Conservation (phyloP, 2,888 invertebrate species). For the Alloplasta piceator region DNA sequence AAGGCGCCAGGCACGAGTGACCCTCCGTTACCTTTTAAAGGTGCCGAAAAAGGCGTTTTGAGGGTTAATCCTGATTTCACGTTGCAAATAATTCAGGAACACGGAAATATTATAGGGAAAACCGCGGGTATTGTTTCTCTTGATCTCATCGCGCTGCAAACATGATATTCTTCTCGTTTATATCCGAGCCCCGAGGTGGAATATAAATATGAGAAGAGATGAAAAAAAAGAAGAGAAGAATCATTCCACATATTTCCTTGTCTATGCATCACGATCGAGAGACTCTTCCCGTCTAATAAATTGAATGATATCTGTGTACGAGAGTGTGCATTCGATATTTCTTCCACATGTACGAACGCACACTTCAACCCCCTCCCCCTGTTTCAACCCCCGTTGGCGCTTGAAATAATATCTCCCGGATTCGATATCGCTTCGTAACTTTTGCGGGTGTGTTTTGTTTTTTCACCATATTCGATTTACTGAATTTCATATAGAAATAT, state of each 20-base stretch:
- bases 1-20: too few relatives aligned
- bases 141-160: not conserved
- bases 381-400: too few relatives aligned
- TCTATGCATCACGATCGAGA: slow-evolving; percentile 15
- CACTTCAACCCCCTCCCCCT: not conserved
- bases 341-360: slow-evolving; percentile 7
- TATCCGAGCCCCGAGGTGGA: not conserved
- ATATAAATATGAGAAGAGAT: slow-evolving; percentile 31
- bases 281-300: slow-evolving; percentile 42
- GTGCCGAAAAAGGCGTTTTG: too few relatives aligned
- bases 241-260: not conserved
- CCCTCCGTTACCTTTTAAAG: slow-evolving; percentile 1
- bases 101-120: too few relatives aligned
- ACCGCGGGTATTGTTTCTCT: not conserved
- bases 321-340: slow-evolving; percentile 42
- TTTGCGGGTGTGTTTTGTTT: slow-evolving; percentile 7
- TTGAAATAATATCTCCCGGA: slow-evolving; percentile 45
- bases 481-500: not conserved
- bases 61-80: not conserved
- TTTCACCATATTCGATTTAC: slow-evolving; percentile 38
- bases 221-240: slow-evolving; percentile 18
- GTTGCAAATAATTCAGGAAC: too few relatives aligned
- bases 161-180: too few relatives aligned
- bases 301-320: slow-evolving; percentile 39
- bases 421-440: slow-evolving; percentile 22